A percentile compares a stretch with the other conserved stretches of the same genome.
Evolutionary conservation across 30 jellyfish, hydroid and myxozoan species (phyloP).

Genomic region (Cassiopea xamachana): DNA sequence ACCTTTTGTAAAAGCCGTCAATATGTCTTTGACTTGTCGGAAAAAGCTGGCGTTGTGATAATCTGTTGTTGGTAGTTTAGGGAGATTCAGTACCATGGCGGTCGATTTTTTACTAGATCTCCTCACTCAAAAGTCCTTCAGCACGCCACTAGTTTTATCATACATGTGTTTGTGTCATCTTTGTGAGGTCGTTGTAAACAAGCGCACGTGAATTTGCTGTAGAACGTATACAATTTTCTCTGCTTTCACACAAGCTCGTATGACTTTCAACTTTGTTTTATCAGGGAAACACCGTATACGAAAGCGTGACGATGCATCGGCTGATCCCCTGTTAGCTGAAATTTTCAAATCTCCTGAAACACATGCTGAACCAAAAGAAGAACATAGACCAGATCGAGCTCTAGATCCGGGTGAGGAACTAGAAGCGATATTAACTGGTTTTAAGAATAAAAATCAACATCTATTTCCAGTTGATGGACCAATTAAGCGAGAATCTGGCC

Average conservation of each 20-base stretch:
- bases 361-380: conserved; percentile 39
- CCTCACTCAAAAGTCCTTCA: too few relatives aligned
- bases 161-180: too few relatives aligned
- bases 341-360: conserved; percentile 66
- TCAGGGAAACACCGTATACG: conserved; percentile 66
- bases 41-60: too few relatives aligned
- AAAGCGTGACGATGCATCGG: conserved; percentile 69
- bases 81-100: too few relatives aligned
- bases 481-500: conserved; percentile 68
- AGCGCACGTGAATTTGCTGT: too few relatives aligned
- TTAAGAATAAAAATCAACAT: conserved; percentile 57
- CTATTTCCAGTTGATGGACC: conserved; percentile 53
- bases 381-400: conserved; percentile 76
- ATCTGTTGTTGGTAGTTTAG: too few relatives aligned
- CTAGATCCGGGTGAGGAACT: conserved; percentile 76
- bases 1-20: too few relatives aligned
- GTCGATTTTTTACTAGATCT: too few relatives aligned
- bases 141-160: too few relatives aligned
- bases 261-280: not conserved
- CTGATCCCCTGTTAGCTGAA: conserved; percentile 77
- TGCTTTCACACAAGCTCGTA: not conserved
- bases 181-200: too few relatives aligned
- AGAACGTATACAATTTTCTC: too few relatives aligned
- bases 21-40: too few relatives aligned
- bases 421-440: conserved; percentile 68